phyloP scores from a whole-genome alignment of 2,113 vertebrate genomes.

The Lathamus discolor region DNA sequence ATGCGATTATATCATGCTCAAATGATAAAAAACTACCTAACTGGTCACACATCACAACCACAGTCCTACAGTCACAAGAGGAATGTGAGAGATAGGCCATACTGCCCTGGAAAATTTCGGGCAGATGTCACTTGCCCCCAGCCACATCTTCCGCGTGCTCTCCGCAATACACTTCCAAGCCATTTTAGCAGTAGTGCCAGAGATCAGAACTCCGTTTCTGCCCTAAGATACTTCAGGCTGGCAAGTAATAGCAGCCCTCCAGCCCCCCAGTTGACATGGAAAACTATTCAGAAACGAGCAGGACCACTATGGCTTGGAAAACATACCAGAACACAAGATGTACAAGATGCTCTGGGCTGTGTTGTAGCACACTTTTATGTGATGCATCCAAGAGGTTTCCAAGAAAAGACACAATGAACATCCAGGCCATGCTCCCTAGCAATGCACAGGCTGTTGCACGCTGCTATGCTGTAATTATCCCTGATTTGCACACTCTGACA shows the following conservation, averaged over 20 bases:
- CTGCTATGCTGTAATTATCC: fast-evolving
- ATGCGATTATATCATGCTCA: background rate
- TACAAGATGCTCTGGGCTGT: background rate
- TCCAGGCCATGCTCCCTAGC: background rate
- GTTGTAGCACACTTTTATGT: background rate
- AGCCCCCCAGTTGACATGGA: background rate
- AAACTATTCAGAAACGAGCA: background rate
- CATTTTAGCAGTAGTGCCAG: background rate
- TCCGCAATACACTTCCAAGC: background rate
- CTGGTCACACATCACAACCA: background rate
- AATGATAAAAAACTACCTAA: background rate
- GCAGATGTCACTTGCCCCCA: background rate
- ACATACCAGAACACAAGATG: background rate
- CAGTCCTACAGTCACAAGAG: background rate
- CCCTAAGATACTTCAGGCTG: background rate
- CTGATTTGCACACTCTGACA: fast-evolving
- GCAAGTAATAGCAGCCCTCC: background rate
- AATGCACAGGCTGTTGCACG: background rate
- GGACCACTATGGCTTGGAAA: background rate
- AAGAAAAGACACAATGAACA: background rate
- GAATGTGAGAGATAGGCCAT: background rate
- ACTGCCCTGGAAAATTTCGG: background rate
- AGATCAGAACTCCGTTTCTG: background rate
- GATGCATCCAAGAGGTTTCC: background rate
- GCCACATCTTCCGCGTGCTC: background rate